Percentiles rank a stretch among this genome's conserved stretches.
These are phyloP conservation scores for Thereva nobilitata DNA, from an alignment of 2,888 invertebrate species.

Conservation along the genomic window DNA sequence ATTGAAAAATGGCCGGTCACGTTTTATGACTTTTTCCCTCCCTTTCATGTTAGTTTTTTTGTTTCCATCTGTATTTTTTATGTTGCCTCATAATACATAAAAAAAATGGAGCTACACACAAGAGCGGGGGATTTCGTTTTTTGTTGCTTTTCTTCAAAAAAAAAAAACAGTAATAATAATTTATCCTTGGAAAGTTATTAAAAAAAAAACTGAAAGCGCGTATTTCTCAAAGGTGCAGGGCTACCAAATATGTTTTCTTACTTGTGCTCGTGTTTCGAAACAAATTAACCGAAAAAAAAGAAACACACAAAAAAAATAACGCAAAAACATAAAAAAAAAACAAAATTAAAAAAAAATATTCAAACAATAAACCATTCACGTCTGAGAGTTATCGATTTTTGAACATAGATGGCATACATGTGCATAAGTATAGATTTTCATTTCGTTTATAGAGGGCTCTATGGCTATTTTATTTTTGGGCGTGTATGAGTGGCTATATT, in stretches of 20 bases:
- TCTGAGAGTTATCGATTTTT: conserved; percentile 43
- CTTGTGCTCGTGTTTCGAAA: too few relatives aligned
- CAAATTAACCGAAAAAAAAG: background rate
- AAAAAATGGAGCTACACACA: too few relatives aligned
- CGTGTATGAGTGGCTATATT: conserved; percentile 14
- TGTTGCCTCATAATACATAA: too few relatives aligned
- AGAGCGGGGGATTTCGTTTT: too few relatives aligned
- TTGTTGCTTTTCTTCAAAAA: too few relatives aligned
- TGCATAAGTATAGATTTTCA: conserved; percentile 19
- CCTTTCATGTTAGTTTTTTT: conserved; percentile 28
- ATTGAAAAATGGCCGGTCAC: conserved; percentile 59
- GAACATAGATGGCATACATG: conserved; percentile 37
- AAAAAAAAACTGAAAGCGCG: too few relatives aligned
- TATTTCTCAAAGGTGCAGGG: too few relatives aligned
- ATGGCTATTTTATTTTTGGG: conserved; percentile 21
- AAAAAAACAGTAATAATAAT: too few relatives aligned
- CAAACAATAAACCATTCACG: conserved; percentile 40
- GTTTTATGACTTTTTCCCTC: conserved; percentile 50
- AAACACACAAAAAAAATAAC: background rate
- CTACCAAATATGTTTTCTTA: too few relatives aligned
- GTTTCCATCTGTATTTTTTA: background rate
- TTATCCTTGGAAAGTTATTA: too few relatives aligned
- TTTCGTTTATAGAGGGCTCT: conserved; percentile 18
- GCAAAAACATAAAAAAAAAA: conserved; percentile 16
- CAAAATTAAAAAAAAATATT: conserved; percentile 27